Evolutionary conservation across 2,888 invertebrate genomes (phyloP).

Genomic region (Synanthedon myopaeformis): DNA sequence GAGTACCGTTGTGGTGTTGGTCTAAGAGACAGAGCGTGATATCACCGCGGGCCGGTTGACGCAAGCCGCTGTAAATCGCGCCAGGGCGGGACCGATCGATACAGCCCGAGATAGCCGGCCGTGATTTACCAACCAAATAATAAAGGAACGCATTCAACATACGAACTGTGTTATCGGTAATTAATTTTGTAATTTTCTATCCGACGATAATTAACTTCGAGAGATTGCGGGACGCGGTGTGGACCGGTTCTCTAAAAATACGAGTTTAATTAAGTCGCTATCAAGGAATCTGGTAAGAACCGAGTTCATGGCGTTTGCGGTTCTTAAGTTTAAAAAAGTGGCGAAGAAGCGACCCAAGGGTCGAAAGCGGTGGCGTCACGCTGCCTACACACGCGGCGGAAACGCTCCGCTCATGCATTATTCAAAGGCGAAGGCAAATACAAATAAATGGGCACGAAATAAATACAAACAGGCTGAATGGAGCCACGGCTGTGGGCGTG

Average conservation of each 20-base stretch:
- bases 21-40: constrained; percentile 30
- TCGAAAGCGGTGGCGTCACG: constrained; percentile 54
- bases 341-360: constrained; percentile 21
- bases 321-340: constrained; percentile 20
- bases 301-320: constrained; percentile 2
- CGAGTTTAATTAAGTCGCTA: neutral
- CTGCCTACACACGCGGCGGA: constrained; percentile 63
- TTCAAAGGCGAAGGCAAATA: constrained; percentile 67
- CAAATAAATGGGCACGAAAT: constrained; percentile 70
- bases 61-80: constrained; percentile 38
- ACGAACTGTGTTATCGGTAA: constrained; percentile 49
- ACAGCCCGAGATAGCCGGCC: constrained; percentile 26
- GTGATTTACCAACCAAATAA: constrained; percentile 61
- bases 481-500: constrained; percentile 64
- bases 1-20: constrained; percentile 13
- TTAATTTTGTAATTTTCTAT: constrained; percentile 47
- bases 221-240: constrained; percentile 7
- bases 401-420: constrained; percentile 66
- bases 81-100: constrained; percentile 35
- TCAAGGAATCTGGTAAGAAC: constrained; percentile 2
- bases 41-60: constrained; percentile 40
- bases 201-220: constrained; percentile 49
- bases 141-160: constrained; percentile 36
- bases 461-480: constrained; percentile 70
- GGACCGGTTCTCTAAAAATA: neutral